A percentile compares a stretch with the other conserved stretches of the same genome.
These are phyloP conservation scores for Sinocyclocheilus anophthalmus DNA, from an alignment of 2,113 vertebrate genomes.

Conservation along the genomic window DNA sequence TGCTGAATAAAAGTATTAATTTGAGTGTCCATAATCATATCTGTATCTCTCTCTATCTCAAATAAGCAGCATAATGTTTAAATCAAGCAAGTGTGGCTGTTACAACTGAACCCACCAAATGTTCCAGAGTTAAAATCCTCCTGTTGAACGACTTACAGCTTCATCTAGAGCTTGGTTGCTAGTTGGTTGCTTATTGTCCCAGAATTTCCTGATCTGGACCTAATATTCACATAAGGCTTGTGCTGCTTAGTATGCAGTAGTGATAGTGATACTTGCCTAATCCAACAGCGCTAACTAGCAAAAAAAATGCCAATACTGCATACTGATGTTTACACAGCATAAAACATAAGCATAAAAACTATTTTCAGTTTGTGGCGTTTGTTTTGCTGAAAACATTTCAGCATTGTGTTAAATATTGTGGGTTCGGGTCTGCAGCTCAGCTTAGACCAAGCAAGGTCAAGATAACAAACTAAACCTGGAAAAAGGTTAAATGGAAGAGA, in stretches of 20 bases:
- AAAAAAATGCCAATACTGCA: neutral
- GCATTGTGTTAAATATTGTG: neutral
- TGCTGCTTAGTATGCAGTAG: neutral
- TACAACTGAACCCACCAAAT: neutral
- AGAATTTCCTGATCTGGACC: neutral
- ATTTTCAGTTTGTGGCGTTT: neutral
- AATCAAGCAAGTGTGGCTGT: neutral
- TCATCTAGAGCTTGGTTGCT: neutral
- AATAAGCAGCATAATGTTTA: neutral
- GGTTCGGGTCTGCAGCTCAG: neutral
- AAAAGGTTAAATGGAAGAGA: neutral
- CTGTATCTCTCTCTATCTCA: neutral
- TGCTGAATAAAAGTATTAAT: neutral
- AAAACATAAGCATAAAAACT: neutral
- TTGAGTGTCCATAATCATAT: neutral
- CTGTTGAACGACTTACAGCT: too few relatives aligned
- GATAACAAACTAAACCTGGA: neutral
- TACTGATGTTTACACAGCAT: neutral
- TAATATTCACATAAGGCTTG: neutral
- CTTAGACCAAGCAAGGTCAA: neutral
- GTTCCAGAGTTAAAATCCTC: too few relatives aligned
- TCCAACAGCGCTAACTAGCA: neutral
- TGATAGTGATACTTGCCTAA: neutral
- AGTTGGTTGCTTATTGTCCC: neutral
- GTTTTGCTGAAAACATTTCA: too few relatives aligned